phyloP scores from a whole-genome alignment of 2,113 vertebrate genomes.

The Crotalus horridus region DNA sequence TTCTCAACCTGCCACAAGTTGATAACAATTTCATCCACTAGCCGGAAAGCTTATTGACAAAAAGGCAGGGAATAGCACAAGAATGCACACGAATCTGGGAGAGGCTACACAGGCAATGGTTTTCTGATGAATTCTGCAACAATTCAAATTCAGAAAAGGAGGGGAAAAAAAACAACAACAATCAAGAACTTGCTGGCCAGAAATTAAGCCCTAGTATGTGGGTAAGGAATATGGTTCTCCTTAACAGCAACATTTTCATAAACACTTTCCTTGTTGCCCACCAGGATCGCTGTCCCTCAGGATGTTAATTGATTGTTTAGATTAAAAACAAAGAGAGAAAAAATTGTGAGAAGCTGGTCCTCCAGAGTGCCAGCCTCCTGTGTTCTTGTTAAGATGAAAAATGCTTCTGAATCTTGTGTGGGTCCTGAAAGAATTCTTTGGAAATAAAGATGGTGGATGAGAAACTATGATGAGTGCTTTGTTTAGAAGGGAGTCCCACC shows the following conservation, averaged over 20 bases:
- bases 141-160: background rate
- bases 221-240: background rate
- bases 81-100: background rate
- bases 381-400: background rate
- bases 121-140: slow-evolving; percentile 12
- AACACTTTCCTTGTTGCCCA: background rate
- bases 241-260: background rate
- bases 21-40: slow-evolving; percentile 54
- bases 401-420: background rate
- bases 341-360: background rate
- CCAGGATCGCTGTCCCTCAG: background rate
- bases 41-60: slow-evolving; percentile 46
- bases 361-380: background rate
- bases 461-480: background rate
- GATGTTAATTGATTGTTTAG: background rate
- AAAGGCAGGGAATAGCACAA: slow-evolving; percentile 4
- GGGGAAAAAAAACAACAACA: background rate
- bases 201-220: background rate
- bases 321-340: background rate
- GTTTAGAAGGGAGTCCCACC: background rate
- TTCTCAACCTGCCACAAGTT: slow-evolving; percentile 48
- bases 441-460: background rate
- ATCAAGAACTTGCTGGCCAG: background rate
- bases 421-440: background rate
- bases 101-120: background rate